A percentile compares a stretch with the other conserved stretches of the same genome.
phyloP scores from a whole-genome alignment of 1,140 invertebrate genomes.

The Saccostrea cuccullata region DNA sequence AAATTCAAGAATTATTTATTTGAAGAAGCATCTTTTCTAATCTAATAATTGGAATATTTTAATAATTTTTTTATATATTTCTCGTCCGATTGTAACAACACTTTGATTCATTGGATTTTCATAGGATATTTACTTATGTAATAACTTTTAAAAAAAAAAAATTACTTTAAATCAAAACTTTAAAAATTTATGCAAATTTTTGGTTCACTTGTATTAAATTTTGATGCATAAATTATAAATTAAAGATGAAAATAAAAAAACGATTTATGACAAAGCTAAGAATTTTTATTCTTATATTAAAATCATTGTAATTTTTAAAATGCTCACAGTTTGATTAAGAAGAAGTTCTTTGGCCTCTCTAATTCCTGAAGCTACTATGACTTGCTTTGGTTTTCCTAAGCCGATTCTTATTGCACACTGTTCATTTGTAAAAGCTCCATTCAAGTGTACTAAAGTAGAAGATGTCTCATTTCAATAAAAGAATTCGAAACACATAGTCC shows the following conservation, averaged over 20 bases:
- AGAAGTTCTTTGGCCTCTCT: constrained; percentile 56
- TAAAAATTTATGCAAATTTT: no score
- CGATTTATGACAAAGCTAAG: background rate
- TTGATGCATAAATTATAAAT: background rate
- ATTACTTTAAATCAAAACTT: no score
- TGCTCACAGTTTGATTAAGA: constrained; percentile 58
- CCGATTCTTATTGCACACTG: constrained; percentile 53
- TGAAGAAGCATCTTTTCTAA: background rate
- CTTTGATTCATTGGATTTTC: background rate
- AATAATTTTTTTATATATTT: background rate
- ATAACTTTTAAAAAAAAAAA: no score
- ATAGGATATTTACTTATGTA: background rate
- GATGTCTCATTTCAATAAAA: background rate
- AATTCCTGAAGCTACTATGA: constrained; percentile 56
- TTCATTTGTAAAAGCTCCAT: constrained; percentile 57
- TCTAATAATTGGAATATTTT: background rate
- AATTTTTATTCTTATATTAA: background rate
- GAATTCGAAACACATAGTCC: background rate
- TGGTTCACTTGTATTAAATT: no score
- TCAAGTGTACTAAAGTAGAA: constrained; percentile 50
- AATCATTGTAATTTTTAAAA: background rate
- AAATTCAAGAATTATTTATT: background rate
- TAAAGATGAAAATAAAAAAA: background rate
- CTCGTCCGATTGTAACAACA: background rate
- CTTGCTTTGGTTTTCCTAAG: constrained; percentile 52